Evolutionary conservation across 2,113 vertebrate genomes (phyloP).

Genomic region (Phoxinus phoxinus): DNA sequence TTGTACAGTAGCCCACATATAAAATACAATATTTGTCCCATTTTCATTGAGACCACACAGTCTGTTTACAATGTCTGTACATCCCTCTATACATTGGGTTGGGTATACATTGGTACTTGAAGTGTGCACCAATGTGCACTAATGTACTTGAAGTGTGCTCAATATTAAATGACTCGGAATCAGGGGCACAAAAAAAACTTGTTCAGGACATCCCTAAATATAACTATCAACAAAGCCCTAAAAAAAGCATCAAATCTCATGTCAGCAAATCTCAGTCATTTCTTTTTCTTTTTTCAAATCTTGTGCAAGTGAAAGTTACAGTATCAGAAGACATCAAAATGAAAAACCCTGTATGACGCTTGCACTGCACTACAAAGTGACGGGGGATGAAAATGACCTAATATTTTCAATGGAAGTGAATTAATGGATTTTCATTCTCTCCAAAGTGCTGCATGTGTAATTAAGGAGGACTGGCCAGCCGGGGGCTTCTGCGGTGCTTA

Average conservation of each 20-base stretch:
- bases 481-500: conserved; percentile 79
- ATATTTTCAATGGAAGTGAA: conserved; percentile 89
- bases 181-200: no score
- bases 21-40: no score
- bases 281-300: background rate
- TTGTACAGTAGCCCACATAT: no score
- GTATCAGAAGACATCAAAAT: conserved; percentile 7
- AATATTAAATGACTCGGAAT: no score
- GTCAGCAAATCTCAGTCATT: background rate
- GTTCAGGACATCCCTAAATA: no score
- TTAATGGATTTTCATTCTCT: conserved; percentile 94
- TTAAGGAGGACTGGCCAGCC: conserved; percentile 75
- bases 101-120: no score
- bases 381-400: conserved; percentile 61
- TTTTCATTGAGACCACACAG: no score
- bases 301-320: background rate
- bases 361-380: conserved; percentile 21
- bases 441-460: conserved; percentile 91
- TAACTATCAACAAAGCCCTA: background rate
- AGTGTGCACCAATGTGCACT: no score
- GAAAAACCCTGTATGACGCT: background rate
- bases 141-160: no score
- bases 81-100: no score
- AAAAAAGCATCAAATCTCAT: background rate
- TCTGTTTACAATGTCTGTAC: no score